These are phyloP conservation scores for Mastacembelus armatus DNA, from an alignment of 2,797 vertebrate species.

Conservation along the genomic window DNA sequence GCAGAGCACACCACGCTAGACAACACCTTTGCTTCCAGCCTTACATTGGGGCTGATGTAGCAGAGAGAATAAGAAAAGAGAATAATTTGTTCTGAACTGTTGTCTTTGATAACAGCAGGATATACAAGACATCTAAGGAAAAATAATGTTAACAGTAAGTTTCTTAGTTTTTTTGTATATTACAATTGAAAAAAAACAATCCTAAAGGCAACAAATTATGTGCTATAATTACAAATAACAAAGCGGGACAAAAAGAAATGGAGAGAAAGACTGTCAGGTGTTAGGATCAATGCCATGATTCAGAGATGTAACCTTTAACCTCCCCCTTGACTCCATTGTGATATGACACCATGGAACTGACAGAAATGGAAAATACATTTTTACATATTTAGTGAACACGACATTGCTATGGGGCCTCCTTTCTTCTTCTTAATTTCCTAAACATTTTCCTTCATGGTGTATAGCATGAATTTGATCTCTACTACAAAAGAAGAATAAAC, in stretches of 20 bases:
- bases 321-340: slow-evolving; percentile 80
- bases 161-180: slow-evolving; percentile 11
- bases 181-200: slow-evolving; percentile 5
- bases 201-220: slow-evolving; percentile 6
- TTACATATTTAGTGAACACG: slow-evolving; percentile 79
- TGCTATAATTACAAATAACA: slow-evolving; percentile 38
- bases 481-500: slow-evolving; percentile 49
- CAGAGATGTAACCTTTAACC: slow-evolving; percentile 86
- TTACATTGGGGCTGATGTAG: slow-evolving; percentile 63
- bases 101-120: slow-evolving; percentile 54
- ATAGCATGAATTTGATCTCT: slow-evolving; percentile 72
- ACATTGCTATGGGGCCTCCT: slow-evolving; percentile 71
- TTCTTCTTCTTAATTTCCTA: slow-evolving; percentile 73
- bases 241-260: slow-evolving; percentile 48
- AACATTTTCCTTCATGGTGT: slow-evolving; percentile 61
- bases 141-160: slow-evolving; percentile 9
- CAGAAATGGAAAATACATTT: slow-evolving; percentile 83
- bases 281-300: slow-evolving; percentile 85
- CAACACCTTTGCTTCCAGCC: slow-evolving; percentile 66
- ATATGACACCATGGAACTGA: slow-evolving; percentile 82
- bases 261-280: slow-evolving; percentile 80
- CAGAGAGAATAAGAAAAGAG: slow-evolving; percentile 53
- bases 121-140: slow-evolving; percentile 25
- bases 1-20: slow-evolving; percentile 87
- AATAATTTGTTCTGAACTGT: slow-evolving; percentile 44